Conservation (phyloP, 2,113 vertebrate genomes). For the Leiothrix lutea region DNA sequence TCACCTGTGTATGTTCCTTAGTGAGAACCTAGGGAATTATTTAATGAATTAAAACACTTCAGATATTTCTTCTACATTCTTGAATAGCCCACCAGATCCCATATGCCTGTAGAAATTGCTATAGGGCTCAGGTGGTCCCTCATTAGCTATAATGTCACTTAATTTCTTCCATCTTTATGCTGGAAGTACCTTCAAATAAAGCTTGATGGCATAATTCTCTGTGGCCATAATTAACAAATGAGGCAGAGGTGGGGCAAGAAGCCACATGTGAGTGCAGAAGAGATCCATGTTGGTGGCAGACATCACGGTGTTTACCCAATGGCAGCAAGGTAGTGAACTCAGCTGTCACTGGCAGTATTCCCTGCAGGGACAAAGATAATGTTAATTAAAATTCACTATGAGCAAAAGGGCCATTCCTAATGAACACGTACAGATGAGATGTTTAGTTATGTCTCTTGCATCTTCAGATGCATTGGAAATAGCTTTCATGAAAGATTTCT, state of each 20-base stretch:
- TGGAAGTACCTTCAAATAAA: constrained; percentile 18
- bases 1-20: constrained; percentile 11
- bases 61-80: constrained; percentile 42
- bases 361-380: not conserved
- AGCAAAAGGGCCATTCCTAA: constrained; percentile 24
- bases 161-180: constrained; percentile 40
- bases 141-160: constrained; percentile 41
- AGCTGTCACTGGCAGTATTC: not conserved
- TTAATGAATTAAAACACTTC: constrained; percentile 47
- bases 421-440: not conserved
- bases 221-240: constrained; percentile 13
- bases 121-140: constrained; percentile 41
- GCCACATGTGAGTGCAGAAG: not conserved
- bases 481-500: not conserved
- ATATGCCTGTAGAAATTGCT: constrained; percentile 20
- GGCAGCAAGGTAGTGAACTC: constrained; percentile 9
- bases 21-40: constrained; percentile 38
- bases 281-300: not conserved
- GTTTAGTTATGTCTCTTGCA: not conserved
- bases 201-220: not conserved
- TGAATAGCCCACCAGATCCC: constrained; percentile 28
- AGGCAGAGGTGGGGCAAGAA: not conserved
- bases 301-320: not conserved
- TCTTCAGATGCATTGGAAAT: not conserved
- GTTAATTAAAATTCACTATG: constrained; percentile 36